Base-by-base conservation (phyloP, 1,140 invertebrate species). In the Limonius californicus region DNA sequence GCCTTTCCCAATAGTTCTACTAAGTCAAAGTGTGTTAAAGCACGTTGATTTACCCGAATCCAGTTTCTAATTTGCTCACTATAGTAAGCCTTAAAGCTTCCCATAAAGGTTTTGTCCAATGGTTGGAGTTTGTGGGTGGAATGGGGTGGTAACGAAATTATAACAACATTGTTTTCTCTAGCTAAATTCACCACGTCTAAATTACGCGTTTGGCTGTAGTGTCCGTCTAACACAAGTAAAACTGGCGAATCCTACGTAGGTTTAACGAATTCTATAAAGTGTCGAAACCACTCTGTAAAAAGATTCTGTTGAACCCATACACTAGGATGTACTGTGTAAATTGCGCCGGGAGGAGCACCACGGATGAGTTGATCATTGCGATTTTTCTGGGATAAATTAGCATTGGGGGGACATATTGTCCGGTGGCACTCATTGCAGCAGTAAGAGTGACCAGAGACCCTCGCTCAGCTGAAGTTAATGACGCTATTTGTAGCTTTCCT, bases 121-220 rank as follows among this genome's bases (percentile, higher is more conserved):
- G 77, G 75, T 58, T 78, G 75, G 9, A 78, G 43, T 19, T 63
- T 60, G 62, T 76, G 71, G 0, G 70, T 72, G 27, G 61, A 65
- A 58, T 78, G 77, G 1, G 77, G 71, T 14, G 75, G 73, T n/a
- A 78, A 57, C 18, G 47, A 72, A 18, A 75, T 7, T 11, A 78
- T 63, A n/a, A 62, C 42, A 9, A 72, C 62, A 45, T 68, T 57
- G 62, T 75, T 74, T 62, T 70, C 54, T 35, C 64, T 59, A 2
- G 70, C 69, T 8, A 55, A 12, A 15, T 70, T 61, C 23, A 76
- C 72, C 12, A 71, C 59, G 6, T 74, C 68, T 19, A 77, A 53
- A 62, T 70, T 78, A 53, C 61, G 62, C n/a, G 63, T 60, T 16
- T 63, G 57, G 9, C 43, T 57, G 11, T 47, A 54, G 58, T 75